Base-by-base conservation (phyloP, 92 coral and sea anemone genomes). In the Galaxea fascicularis region DNA sequence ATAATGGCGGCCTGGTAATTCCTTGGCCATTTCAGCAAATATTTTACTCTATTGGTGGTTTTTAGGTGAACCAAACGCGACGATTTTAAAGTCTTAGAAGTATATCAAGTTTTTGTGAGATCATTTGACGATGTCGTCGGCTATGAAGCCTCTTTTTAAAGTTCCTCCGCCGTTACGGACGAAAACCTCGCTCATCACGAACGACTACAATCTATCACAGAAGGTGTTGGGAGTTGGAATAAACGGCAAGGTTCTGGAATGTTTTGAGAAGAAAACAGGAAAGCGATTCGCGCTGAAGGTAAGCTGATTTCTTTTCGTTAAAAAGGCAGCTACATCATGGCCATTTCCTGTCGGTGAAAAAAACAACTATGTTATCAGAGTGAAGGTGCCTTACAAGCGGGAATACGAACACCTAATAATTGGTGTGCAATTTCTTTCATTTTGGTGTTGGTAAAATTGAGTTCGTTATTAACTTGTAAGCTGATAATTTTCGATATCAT, bases 181-280 rank as follows among this genome's bases (percentile, higher is more conserved):
- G 73, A 96, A 94, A 90, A 92, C 84, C 59, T 67, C 88, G 52
- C 85, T 95, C 8, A 92, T 96, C 16, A 86, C 96, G 29, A 91
- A 96, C 46, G 92, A 87, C 65, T 96, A 94, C 57, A 69, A 84
- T 21, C 82, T 96, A 8, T 94, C 98, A 15, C 92, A 88, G 73
- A 86, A 86, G 39, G 98, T 93, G 3, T 94, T 96, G 46, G 99
- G 99, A 8, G 99, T 96, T 49, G 99, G 99, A 14, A 96, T 96
- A 21, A 96, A 96, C 74, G 99, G 99, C 18, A 94, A 95, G 87
- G 99, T 96, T 80, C 85, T 96, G 17, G 99, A 96, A 69, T 96
- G 99, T 87, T 82, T 88, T 3, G 94, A 96, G 56, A 96, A 94
- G 84, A 90, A 89, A 70, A 86, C 96, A 14, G 96, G 98, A 28